Base-by-base conservation (phyloP, 1,140 invertebrate genomes). In the Littorina saxatilis region DNA sequence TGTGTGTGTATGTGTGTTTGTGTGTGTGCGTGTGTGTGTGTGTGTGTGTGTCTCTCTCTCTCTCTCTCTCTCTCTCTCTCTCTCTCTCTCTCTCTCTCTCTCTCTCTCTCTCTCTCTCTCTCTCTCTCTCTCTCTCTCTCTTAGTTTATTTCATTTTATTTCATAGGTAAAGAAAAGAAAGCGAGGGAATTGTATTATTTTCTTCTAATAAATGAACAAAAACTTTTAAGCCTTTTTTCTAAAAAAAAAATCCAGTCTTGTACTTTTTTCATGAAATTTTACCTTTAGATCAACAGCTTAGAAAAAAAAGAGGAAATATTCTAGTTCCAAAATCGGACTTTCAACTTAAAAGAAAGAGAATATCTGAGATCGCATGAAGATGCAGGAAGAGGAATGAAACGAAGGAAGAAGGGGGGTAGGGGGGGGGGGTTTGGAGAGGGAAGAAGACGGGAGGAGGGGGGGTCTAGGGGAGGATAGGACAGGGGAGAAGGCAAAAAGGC, bases 61-160 rank as follows among this genome's bases (percentile, higher is more conserved):
- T 58, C 55, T 58, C 55, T 58, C 55, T 58, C 55, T 58, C 55
- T 58, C 55, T 58, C 55, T 58, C 55, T 58, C 55, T 58, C 55
- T 58, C 55, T 58, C 55, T 58, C 55, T 58, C 55, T 58, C 55
- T 58, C 55, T 58, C 55, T 58, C 55, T 58, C 55, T 58, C 55
- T 58, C 55, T 58, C 55, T 58, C 55, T 58, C 55, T 58, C 55
- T 58, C 55, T 58, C 55, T 58, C 55, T 58, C 55, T 58, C 55
- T 58, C 55, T 58, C 55, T 58, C 55, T 58, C 55, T 58, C n/a
- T 58, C 55, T 58, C 55, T 58, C 55, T 58, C 55, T 20, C 9
- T 58, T 58, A 58, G 9, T 7, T 58, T 58, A n/a, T n/a, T 50
- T 20, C 47, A 50, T 27, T 23, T 58, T 9, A 58, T 61, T 61